Evolutionary conservation across 1,140 invertebrate species (phyloP), one percentile per base, ranked within the genome.

Genomic region (Bacillus rossius): DNA sequence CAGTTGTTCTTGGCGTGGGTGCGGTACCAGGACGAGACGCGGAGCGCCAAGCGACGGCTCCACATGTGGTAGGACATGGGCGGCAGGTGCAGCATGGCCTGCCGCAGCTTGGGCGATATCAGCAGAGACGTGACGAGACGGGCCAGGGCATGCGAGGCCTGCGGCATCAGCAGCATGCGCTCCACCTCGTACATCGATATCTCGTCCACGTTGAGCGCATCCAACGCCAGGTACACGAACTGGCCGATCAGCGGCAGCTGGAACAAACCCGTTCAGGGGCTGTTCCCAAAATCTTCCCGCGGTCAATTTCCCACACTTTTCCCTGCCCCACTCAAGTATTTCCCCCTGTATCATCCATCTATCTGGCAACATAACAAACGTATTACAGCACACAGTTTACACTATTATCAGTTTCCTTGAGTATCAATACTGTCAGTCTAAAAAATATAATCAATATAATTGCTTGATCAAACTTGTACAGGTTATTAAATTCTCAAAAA

Each of bases 121-220:
- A 84, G 65, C 20, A 84, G 71, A 34, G 75, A 76, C 0, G 82
- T 83, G 81, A 85, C 84, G 1, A 84, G 73, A 41, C 70, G 68
- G 17, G 78, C 74, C 52, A 85, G 68, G 37, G 77, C 76, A 55
- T 75, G 75, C 0, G 81, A 83, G 43, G 79, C 79, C 61, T 75
- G 71, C 16, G 82, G 78, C 67, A 84, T 77, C n/a, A 79, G 62
- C 10, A 85, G 69, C 72, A 81, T 81, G 26, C 82, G 73, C 67
- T 85, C 83, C 34, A 84, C 69, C 64, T 85, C 82, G 58, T 79
- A 84, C 68, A 82, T 78, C 0, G 81, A 74, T 19, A 84, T 73
- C 41, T 69, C 69, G n/a, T 68, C 69, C 45, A 78, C 67, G 60
- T 71, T 76, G 50, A 76, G 75, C 17, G 71, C 73, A 55, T 78